Base-by-base conservation (phyloP, 2,113 vertebrate genomes). In the Hymenochirus boettgeri region DNA sequence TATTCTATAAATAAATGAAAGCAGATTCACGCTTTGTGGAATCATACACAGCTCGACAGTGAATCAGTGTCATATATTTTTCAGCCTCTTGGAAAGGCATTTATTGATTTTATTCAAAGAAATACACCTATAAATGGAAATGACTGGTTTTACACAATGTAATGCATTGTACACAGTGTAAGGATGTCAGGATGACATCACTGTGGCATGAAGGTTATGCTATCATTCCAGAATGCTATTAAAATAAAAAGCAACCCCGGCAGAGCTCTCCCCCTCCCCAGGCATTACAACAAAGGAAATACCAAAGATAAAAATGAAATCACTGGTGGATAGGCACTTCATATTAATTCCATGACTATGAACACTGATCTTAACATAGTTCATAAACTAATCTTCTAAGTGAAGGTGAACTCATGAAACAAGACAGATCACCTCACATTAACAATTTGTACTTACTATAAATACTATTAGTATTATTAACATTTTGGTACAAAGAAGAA, bases 341-440 rank as follows among this genome's bases (percentile, higher is more conserved):
- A 31, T 72, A 73, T 73, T 71, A 77, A 77, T 79, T 50, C 35
- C 61, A 35, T 46, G 26, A n/a, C 70, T 76, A 45, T 39, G 25
- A 75, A 27, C 21, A 33, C 21, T 59, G 47, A 72, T 71, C 61
- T 80, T 53, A 57, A 62, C 72, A 53, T n/a, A 58, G 61, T 75
- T 42, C 22, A 45, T 1, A 79, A 47, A 11, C 70, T 60, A 70
- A 77, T 62, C 72, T 74, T 13, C 37, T 39, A 45, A 66, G 45
- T 31, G 46, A 66, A 66, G 58, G 35, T 27, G 8, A 31, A 69
- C 13, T 59, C 53, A 47, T 60, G 47, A 45, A 39, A 69, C 59
- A 60, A 60, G 65, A 53, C 56, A 60, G 65, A 58, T 17, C 64
- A 51, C 47, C 31, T 24, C 35, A 60, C 21, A 50, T 47, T 33